phyloP scores from a whole-genome alignment of 1,140 invertebrate species.

The Colletes gigas region DNA sequence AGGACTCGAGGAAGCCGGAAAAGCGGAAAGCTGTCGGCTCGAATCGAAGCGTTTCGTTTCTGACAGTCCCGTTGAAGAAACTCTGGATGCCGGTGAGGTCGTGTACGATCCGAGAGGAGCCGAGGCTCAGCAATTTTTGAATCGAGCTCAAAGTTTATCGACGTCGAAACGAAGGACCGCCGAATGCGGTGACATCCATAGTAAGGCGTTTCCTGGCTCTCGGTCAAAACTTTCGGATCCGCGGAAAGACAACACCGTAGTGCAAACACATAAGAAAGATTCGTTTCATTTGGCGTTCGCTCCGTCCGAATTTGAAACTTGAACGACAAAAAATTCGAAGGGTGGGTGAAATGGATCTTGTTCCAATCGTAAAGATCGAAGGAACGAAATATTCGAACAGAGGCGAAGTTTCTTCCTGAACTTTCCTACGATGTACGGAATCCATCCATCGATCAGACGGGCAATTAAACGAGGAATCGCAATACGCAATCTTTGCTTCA shows the following conservation, averaged over 20 bases:
- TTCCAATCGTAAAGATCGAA: not conserved
- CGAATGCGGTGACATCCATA: not conserved
- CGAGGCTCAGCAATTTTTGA: not conserved
- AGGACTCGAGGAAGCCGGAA: not conserved
- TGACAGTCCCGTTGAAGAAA: not conserved
- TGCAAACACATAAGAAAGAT: conserved; percentile 19
- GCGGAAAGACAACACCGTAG: conserved; percentile 21
- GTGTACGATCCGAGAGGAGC: not conserved
- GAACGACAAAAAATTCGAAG: conserved; percentile 9
- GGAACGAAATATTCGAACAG: not conserved
- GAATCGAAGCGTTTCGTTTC: not conserved
- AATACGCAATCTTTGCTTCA: too few relatives aligned
- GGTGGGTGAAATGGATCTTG: not conserved
- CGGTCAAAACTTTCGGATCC: conserved; percentile 18
- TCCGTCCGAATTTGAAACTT: conserved; percentile 22
- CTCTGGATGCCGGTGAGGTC: not conserved
- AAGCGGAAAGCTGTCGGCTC: not conserved
- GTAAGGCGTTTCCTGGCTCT: conserved; percentile 6
- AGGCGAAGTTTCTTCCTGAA: too few relatives aligned
- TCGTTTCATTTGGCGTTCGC: conserved; percentile 34
- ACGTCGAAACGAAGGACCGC: conserved; percentile 9
- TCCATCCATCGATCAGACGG: too few relatives aligned
- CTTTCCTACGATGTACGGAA: too few relatives aligned
- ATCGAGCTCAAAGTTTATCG: conserved; percentile 19
- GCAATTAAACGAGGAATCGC: too few relatives aligned